A percentile compares a stretch with the other conserved stretches of the same genome.
Conservation (phyloP, 2,797 vertebrate genomes). For the Neomorphus geoffroyi region DNA sequence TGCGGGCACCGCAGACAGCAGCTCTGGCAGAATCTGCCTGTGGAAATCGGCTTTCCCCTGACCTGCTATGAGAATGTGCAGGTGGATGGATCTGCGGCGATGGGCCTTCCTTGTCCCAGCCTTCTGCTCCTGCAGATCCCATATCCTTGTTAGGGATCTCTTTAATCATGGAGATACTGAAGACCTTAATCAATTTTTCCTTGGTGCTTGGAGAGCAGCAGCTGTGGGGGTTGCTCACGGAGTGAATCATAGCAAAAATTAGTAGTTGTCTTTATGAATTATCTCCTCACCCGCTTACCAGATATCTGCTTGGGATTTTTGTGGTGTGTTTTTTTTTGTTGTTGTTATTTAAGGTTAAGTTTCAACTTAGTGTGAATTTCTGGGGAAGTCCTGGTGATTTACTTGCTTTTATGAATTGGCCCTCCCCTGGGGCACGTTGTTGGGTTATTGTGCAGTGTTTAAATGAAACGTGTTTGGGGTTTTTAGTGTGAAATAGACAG, state of each 20-base stretch:
- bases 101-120: accelerated
- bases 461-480: neutral
- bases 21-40: neutral
- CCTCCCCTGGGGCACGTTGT: neutral
- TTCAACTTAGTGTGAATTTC: neutral
- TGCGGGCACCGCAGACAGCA: neutral
- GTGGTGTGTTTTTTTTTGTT: neutral
- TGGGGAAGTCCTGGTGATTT: slow-evolving; percentile 19
- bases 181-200: neutral
- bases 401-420: neutral
- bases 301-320: neutral
- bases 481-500: neutral
- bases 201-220: neutral
- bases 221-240: slow-evolving; percentile 29
- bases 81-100: neutral
- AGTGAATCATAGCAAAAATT: slow-evolving; percentile 59
- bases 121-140: neutral
- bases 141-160: neutral
- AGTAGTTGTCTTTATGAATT: slow-evolving; percentile 40
- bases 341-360: slow-evolving; percentile 4
- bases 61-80: neutral
- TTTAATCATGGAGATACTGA: neutral
- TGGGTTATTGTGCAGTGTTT: neutral
- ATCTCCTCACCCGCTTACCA: neutral
- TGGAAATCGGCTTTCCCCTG: neutral